Evolutionary conservation across 2,888 invertebrate species (phyloP).

Genomic region (Loripinus fragilis): DNA sequence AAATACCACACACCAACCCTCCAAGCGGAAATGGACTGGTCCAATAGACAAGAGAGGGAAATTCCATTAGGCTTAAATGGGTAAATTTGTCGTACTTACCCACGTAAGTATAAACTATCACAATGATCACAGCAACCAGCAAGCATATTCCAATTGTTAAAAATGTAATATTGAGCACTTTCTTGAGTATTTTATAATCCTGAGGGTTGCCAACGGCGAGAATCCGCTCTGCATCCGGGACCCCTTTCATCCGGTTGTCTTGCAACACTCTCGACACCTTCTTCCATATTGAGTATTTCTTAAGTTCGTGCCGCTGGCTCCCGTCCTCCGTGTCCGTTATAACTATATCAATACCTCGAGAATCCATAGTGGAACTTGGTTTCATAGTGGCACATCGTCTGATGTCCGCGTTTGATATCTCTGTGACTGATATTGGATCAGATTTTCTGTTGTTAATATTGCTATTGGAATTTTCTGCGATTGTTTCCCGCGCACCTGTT

Average conservation of each 20-base stretch:
- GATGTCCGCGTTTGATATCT: background rate
- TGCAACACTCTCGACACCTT: constrained; percentile 64
- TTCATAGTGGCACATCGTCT: background rate
- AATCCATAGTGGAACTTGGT: constrained; percentile 60
- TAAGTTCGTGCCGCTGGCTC: constrained; percentile 52
- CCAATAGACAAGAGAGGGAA: no score
- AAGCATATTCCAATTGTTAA: constrained; percentile 76
- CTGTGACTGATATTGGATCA: constrained; percentile 7
- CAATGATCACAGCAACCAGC: constrained; percentile 76
- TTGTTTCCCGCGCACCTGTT: constrained; percentile 15
- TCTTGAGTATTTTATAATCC: constrained; percentile 73
- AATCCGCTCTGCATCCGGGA: constrained; percentile 65
- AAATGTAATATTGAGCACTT: constrained; percentile 79
- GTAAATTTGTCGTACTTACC: constrained; percentile 63
- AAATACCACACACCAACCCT: no score
- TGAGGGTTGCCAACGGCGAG: constrained; percentile 67
- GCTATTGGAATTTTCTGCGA: constrained; percentile 44
- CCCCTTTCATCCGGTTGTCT: constrained; percentile 75
- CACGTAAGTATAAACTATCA: constrained; percentile 77
- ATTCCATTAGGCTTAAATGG: no score
- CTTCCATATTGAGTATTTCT: constrained; percentile 60
- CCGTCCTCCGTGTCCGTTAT: constrained; percentile 64
- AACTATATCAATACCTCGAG: constrained; percentile 72
- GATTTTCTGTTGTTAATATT: constrained; percentile 30
- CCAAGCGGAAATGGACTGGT: no score